Evolutionary conservation across 2,888 invertebrate genomes (phyloP), one percentile per base, ranked within the genome.

Genomic region (Drosophila tripunctata): DNA sequence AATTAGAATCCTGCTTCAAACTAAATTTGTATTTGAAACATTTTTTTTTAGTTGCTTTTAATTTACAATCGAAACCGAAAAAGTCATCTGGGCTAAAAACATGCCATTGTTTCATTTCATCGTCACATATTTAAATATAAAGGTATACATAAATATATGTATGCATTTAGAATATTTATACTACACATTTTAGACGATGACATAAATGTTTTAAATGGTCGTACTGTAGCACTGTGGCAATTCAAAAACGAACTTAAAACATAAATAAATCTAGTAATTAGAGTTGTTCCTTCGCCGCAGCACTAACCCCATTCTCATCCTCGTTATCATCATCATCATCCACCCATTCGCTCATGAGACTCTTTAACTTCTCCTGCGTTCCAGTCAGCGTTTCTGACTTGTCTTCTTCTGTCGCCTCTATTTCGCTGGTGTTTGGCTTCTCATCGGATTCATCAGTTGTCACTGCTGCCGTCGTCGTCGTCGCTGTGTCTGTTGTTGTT

Each of bases 331-430:
- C 90, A 27, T 90, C 90, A 19, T 90, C 91, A 47, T 90, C 91
- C 2, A 67, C 91, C 91, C 91, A 91, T 65, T 91, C 91, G 61
- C 89, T 90, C 38, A 91, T 90, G 54, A 91, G 76, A 70, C 88
- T 91, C 66, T 90, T 91, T 1, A 91, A 80, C 47, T 89, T 89
- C 15, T 90, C 91, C 21, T 75, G 71, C 8, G 75, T 75, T 19
- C 56, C 75, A 17, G 57, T 36, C 22, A 48, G 22, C 10, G 71
- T 14, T 21, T 62, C 54, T 31, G 38, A 31, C 43, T 73, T 72
- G n/a, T 12, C 74, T 36, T n/a, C n/a, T n/a, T 71, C 61, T 12
- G 50, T 54, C 19, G 55, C 43, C 4, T n/a, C 35, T 8, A 38
- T 4, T 4, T 31, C 44, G 21, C 21, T 57, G 44, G 48, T 56